phyloP scores from a whole-genome alignment of 2,888 invertebrate genomes.

The Halocaridina rubra region DNA sequence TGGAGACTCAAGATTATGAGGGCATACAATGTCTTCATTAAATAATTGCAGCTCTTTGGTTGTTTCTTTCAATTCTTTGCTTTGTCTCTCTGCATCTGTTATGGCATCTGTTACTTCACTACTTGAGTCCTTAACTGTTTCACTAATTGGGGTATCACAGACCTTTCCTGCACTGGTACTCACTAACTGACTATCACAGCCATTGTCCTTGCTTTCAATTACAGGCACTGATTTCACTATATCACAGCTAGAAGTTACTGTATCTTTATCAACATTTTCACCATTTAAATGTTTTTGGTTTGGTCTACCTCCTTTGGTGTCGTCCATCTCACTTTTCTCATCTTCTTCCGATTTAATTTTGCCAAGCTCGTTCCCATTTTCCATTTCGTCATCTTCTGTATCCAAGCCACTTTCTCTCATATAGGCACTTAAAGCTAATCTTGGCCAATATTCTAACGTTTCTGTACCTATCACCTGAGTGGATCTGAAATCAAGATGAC shows the following conservation, averaged over 20 bases:
- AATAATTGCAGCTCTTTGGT: slow-evolving; percentile 26
- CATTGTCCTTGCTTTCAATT: slow-evolving; percentile 5
- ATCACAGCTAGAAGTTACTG: slow-evolving; percentile 30
- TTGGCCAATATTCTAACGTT: slow-evolving; percentile 53
- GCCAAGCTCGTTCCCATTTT: slow-evolving; percentile 2
- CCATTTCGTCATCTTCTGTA: slow-evolving; percentile 35
- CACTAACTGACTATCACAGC: slow-evolving; percentile 34
- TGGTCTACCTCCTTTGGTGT: not conserved
- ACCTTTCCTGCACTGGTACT: not conserved
- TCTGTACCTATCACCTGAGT: slow-evolving; percentile 35
- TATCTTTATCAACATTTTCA: not conserved
- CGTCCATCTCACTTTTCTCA: slow-evolving; percentile 11
- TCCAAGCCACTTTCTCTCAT: slow-evolving; percentile 54
- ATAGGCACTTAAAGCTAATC: slow-evolving; percentile 56
- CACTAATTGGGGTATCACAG: not conserved
- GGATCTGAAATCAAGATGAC: slow-evolving; percentile 54
- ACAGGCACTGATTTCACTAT: slow-evolving; percentile 36
- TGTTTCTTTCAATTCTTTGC: slow-evolving; percentile 17
- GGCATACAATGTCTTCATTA: slow-evolving; percentile 60
- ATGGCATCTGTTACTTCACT: not conserved
- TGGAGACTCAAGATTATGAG: slow-evolving; percentile 46
- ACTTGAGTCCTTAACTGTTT: not conserved
- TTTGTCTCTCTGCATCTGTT: not conserved
- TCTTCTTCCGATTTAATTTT: not conserved
- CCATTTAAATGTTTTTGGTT: slow-evolving; percentile 27